A percentile compares a stretch with the other conserved stretches of the same genome.
Conservation (phyloP, 2,888 invertebrate genomes). For the Druceiella hillmani region DNA sequence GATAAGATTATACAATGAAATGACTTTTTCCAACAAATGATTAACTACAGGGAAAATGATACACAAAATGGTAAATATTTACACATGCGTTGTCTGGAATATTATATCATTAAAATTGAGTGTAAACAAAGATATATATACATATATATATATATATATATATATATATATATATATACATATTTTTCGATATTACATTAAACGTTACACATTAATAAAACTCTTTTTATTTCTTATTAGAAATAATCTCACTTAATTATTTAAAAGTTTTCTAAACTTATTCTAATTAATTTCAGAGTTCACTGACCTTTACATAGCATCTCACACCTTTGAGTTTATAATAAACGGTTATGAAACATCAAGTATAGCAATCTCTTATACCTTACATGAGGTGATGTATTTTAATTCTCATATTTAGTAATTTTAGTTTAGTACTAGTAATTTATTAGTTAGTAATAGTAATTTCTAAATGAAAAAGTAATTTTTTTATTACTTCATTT, state of each 20-base stretch:
- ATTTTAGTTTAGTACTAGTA: too few species aligned
- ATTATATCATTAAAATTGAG: too few species aligned
- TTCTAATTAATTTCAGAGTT: conserved; percentile 18
- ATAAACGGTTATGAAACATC: conserved; percentile 30
- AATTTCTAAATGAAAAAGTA: too few species aligned
- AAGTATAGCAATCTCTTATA: conserved; percentile 23
- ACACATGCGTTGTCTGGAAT: background rate
- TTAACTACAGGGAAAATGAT: conserved; percentile 12
- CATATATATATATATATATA: background rate
- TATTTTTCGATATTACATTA: too few species aligned
- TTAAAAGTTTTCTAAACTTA: background rate
- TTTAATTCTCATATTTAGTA: too few species aligned
- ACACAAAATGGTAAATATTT: conserved; percentile 8
- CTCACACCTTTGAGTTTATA: conserved; percentile 26
- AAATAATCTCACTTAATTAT: background rate
- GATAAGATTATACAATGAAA: conserved; percentile 11
- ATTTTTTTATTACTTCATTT: too few species aligned
- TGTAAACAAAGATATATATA: too few species aligned
- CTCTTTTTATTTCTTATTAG: too few species aligned
- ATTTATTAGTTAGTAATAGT: too few species aligned
- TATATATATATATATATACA: too few species aligned
- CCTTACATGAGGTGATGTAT: conserved; percentile 24
- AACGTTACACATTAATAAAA: too few species aligned
- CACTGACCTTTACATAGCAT: conserved; percentile 26
- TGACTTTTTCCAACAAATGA: conserved; percentile 15